Conservation (phyloP, 2,888 invertebrate species). For the Morpho achilles region DNA sequence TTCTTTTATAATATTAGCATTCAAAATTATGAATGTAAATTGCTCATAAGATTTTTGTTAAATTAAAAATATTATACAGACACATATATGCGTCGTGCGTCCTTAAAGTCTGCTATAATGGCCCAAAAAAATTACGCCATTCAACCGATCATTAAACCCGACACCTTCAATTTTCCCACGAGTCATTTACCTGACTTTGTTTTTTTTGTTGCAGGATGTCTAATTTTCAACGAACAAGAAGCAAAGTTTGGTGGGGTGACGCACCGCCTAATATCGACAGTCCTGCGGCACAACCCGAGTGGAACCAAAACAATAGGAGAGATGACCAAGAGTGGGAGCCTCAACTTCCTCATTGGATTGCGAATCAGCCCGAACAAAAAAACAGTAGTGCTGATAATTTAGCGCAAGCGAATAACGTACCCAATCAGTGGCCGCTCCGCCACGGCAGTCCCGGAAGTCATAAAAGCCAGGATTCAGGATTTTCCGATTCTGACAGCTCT, state of each 20-base stretch:
- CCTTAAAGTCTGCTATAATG: slow-evolving; percentile 51
- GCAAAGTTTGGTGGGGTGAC: slow-evolving; percentile 84
- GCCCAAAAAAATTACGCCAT: slow-evolving; percentile 64
- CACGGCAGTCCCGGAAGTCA: slow-evolving; percentile 81
- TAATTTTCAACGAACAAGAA: slow-evolving; percentile 82
- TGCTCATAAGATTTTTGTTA: neutral
- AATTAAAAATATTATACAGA: slow-evolving; percentile 34
- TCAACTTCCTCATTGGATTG: slow-evolving; percentile 74
- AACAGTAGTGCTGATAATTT: slow-evolving; percentile 63
- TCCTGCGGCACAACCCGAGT: slow-evolving; percentile 57
- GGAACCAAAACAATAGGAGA: slow-evolving; percentile 51
- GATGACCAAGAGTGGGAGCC: slow-evolving; percentile 72
- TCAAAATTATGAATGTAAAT: neutral
- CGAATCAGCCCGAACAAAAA: slow-evolving; percentile 62
- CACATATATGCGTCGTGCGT: slow-evolving; percentile 52
- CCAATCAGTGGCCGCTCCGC: slow-evolving; percentile 68
- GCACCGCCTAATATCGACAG: slow-evolving; percentile 64
- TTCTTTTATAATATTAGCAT: neutral
- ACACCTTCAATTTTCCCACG: slow-evolving; percentile 61
- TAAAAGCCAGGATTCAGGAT: slow-evolving; percentile 89
- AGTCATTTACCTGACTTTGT: slow-evolving; percentile 50
- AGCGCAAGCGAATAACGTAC: slow-evolving; percentile 51
- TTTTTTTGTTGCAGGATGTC: slow-evolving; percentile 78
- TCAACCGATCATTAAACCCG: slow-evolving; percentile 59
- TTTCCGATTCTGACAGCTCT: slow-evolving; percentile 87